Conservation (phyloP, 2,797 vertebrate species). For the Microctenopoma steveboyesi region DNA sequence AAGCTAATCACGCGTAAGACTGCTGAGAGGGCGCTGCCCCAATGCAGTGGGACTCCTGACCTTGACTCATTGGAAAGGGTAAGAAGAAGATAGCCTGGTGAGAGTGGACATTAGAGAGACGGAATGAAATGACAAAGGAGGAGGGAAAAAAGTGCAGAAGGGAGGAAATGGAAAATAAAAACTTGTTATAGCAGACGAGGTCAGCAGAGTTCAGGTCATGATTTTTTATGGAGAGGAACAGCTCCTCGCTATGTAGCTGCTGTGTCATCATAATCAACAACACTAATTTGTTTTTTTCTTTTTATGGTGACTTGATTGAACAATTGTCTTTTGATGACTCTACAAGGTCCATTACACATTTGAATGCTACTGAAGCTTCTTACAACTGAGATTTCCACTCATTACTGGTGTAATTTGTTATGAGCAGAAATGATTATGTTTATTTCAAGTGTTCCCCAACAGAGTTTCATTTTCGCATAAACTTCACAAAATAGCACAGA, state of each 20-base stretch:
- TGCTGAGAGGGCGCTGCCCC: conserved; percentile 67
- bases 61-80: conserved; percentile 56
- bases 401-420: conserved; percentile 18
- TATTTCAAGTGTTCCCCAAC: conserved; percentile 10
- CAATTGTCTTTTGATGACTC: conserved; percentile 30
- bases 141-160: conserved; percentile 33
- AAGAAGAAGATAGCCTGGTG: conserved; percentile 25
- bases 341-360: conserved; percentile 24
- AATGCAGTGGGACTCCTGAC: conserved; percentile 62
- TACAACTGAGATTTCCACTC: conserved; percentile 3
- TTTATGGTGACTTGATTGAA: conserved; percentile 28
- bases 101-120: conserved; percentile 40
- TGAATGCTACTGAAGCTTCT: conserved; percentile 7
- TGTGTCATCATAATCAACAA: conserved; percentile 40
- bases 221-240: conserved; percentile 12
- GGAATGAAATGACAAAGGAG: conserved; percentile 51
- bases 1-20: conserved; percentile 62
- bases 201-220: conserved; percentile 25
- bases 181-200: conserved; percentile 19
- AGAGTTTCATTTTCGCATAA: not conserved
- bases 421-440: conserved; percentile 1
- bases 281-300: conserved; percentile 29
- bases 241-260: conserved; percentile 16
- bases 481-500: not conserved
- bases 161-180: conserved; percentile 34